phyloP scores from a whole-genome alignment of 2,113 vertebrate genomes.

The Etheostoma cragini region DNA sequence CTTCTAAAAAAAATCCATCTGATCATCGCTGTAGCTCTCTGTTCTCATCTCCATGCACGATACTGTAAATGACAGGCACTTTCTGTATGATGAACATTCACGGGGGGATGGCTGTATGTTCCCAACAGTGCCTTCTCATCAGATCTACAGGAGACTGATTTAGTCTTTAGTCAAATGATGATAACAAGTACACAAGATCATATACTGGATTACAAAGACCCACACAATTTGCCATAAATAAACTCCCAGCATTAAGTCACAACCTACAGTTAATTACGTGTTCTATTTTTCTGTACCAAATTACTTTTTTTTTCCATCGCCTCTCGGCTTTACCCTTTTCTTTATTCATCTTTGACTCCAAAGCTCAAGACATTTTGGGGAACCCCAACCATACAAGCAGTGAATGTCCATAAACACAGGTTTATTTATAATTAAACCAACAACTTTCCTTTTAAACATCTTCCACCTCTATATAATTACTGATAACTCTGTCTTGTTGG shows the following conservation, averaged over 20 bases:
- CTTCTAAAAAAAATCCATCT: conserved; percentile 9
- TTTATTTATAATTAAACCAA: neutral
- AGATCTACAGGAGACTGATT: neutral
- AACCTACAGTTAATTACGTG: neutral
- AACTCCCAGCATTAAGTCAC: neutral
- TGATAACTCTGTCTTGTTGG: conserved; percentile 15
- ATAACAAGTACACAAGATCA: neutral
- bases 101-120: conserved; percentile 16
- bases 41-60: conserved; percentile 10
- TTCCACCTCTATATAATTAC: neutral
- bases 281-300: neutral
- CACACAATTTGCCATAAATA: neutral
- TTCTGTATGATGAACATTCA: conserved; percentile 20
- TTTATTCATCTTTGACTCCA: neutral
- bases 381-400: conserved; percentile 5
- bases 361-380: conserved; percentile 10
- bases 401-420: conserved; percentile 7
- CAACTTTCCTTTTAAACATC: neutral
- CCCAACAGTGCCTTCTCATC: conserved; percentile 24
- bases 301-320: neutral
- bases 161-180: neutral
- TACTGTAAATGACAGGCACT: conserved; percentile 9
- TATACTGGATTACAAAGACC: neutral
- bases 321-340: neutral
- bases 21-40: conserved; percentile 12